These are phyloP conservation scores for Callionymus lyra DNA, from an alignment of 2,113 vertebrate species.

Conservation along the genomic window DNA sequence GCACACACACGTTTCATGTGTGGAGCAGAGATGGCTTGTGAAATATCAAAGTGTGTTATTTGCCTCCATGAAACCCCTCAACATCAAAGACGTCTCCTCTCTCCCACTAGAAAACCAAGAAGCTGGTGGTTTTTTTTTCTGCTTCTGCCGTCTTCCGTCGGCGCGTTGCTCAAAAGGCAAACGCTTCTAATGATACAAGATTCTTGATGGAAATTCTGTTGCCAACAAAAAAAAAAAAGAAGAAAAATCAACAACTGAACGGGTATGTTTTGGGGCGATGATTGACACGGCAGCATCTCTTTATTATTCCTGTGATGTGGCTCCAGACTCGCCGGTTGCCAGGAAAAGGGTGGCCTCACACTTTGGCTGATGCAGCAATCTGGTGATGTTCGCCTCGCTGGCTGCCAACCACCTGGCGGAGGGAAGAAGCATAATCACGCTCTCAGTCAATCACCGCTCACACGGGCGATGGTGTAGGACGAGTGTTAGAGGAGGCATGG, in stretches of 20 bases:
- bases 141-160: constrained; percentile 33
- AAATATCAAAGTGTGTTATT: constrained; percentile 64
- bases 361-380: constrained; percentile 61
- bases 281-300: constrained; percentile 50
- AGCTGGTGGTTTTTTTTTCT: constrained; percentile 24
- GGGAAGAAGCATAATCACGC: constrained; percentile 45
- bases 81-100: constrained; percentile 50
- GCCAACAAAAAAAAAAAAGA: constrained; percentile 34
- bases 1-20: not conserved
- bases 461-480: constrained; percentile 32
- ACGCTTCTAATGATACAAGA: constrained; percentile 49
- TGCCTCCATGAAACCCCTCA: constrained; percentile 47
- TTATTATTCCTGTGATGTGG: constrained; percentile 60
- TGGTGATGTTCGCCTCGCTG: constrained; percentile 42
- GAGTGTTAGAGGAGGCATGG: constrained; percentile 43
- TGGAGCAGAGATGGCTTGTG: constrained; percentile 30
- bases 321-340: constrained; percentile 47
- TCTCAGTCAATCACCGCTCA: constrained; percentile 52
- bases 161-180: constrained; percentile 37
- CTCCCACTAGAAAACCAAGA: constrained; percentile 46
- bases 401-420: constrained; percentile 60
- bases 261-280: constrained; percentile 43
- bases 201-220: constrained; percentile 37
- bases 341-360: constrained; percentile 53
- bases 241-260: constrained; percentile 21